phyloP scores from a whole-genome alignment of 1,140 invertebrate genomes.

The Dreissena rostriformis region DNA sequence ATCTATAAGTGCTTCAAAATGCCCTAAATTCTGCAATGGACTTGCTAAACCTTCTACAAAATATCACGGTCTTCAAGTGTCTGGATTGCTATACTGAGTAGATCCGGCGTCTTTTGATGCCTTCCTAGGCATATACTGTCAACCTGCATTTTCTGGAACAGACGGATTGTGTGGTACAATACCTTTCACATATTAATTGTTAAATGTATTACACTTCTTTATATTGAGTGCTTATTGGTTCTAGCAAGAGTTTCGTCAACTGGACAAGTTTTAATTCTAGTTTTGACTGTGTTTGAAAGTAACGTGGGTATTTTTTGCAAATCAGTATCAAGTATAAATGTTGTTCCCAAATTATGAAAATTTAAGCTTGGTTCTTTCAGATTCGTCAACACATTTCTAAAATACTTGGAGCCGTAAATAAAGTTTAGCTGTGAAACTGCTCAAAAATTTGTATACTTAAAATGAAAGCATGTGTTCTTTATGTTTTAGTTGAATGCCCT shows the following conservation, averaged over 20 bases:
- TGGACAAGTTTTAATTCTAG: neutral
- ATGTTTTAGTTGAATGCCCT: conserved; percentile 17
- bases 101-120: neutral
- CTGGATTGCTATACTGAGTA: neutral
- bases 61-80: neutral
- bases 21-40: neutral
- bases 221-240: neutral
- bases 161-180: conserved; percentile 2
- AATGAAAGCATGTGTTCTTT: neutral
- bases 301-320: neutral
- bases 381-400: too few relatives aligned
- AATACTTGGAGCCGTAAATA: neutral
- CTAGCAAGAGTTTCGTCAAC: neutral
- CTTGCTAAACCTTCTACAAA: neutral
- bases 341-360: neutral
- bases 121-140: neutral
- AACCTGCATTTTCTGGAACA: neutral
- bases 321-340: neutral
- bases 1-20: neutral
- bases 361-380: too few relatives aligned
- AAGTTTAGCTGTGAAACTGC: neutral
- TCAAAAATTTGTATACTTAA: neutral
- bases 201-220: neutral
- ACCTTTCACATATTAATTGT: neutral
- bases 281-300: neutral